Base-by-base conservation (phyloP, 2,797 vertebrate genomes). In the Rhinophrynus dorsalis region DNA sequence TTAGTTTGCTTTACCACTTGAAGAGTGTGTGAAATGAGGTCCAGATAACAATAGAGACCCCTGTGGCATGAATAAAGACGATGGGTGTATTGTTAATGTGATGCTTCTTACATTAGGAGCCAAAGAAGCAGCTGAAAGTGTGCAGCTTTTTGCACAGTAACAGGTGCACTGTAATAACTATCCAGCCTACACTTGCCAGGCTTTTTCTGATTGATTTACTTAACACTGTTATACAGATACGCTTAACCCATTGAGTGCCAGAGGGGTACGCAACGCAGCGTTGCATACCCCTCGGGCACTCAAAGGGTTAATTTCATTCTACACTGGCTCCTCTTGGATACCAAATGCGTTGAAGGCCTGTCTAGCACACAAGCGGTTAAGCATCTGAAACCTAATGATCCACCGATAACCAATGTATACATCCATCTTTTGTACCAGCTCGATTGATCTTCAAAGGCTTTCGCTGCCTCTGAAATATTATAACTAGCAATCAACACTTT, bases 21-120 rank as follows among this genome's bases (percentile, higher is more conserved):
- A 77, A 82, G 82, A 80, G 79, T 81, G 88, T 86, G 87, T 88
- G 87, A 90, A 90, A 90, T 88, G 81, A 77, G 84, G 82, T 85
- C 84, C 85, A 84, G 84, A 84, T 68, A 71, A 82, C 85, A 81
- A 83, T 80, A 77, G 35, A 67, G 5, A 11, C 70, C 74, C 74
- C 77, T 42, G 2, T 59, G 8, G 71, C 68, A 27, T 76, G 77
- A 82, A 89, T 84, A 89, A 88, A 89, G 83, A 85, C 79, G 62
- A 78, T 71, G 78, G 79, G 74, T 48, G 75, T 81, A 83, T 85
- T 81, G 88, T 86, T 71, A 77, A 83, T 66, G 81, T 10, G 82
- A 84, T 85, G 77, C 67, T 77, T 68, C 75, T 75, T n/a, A 80
- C 76, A 85, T 84, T 80, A 81, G 69, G 75, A 75, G 67, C 15